Conservation (phyloP, 53 echinoderm and acorn worm species). For the Luidia sarsii region DNA sequence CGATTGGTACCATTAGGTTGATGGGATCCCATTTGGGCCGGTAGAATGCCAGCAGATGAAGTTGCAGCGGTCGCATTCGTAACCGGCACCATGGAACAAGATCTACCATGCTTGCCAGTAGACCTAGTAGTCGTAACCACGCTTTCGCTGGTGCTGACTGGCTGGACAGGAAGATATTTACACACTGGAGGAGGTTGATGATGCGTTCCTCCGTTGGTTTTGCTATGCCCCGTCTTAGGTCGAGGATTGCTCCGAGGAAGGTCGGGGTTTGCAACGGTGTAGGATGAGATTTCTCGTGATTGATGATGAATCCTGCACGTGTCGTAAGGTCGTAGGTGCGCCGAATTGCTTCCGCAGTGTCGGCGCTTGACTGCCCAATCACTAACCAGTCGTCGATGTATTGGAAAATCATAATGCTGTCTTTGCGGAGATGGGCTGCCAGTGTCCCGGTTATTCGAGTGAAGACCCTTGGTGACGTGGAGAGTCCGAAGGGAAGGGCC, state of each 20-base stretch:
- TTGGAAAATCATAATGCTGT: not conserved
- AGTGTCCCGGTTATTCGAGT: not conserved
- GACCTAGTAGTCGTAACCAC: constrained; percentile 5
- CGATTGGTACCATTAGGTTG: not conserved
- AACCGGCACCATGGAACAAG: constrained; percentile 5
- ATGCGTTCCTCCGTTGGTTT: too few relatives aligned
- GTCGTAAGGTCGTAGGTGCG: too few relatives aligned
- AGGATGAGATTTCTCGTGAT: constrained; percentile 14
- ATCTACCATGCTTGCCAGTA: constrained; percentile 31
- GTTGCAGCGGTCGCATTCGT: constrained; percentile 30
- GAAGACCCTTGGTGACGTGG: not conserved
- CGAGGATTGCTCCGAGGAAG: constrained; percentile 16
- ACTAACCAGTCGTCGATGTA: too few relatives aligned
- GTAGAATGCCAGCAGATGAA: constrained; percentile 31
- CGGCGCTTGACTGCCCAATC: not conserved
- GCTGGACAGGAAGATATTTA: not conserved
- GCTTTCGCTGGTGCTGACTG: not conserved
- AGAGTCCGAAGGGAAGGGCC: not conserved
- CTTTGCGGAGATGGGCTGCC: not conserved
- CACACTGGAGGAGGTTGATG: too few relatives aligned
- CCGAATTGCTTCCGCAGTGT: too few relatives aligned
- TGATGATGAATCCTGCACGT: constrained; percentile 3
- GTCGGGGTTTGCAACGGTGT: not conserved
- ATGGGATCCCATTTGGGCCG: not conserved
- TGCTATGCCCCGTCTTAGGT: not conserved